Evolutionary conservation across 2,113 vertebrate species (phyloP).

Genomic region (Rhombomys opimus): DNA sequence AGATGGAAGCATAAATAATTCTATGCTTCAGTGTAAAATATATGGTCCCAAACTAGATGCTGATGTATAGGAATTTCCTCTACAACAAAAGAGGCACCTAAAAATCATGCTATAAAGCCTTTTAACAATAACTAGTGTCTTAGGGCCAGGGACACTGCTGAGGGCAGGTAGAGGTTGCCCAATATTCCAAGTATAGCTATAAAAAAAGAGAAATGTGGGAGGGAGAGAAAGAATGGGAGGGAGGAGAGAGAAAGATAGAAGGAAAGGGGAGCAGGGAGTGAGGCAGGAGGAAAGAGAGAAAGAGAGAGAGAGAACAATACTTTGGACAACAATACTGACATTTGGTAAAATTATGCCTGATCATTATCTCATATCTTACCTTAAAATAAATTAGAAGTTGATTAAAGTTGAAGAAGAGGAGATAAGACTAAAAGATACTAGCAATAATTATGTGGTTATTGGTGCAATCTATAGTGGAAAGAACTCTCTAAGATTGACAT

Average conservation of each 20-base stretch:
- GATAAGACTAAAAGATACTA: background rate
- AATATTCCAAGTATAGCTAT: background rate
- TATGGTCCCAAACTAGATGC: background rate
- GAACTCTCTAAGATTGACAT: background rate
- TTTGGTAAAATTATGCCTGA: background rate
- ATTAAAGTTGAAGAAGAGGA: background rate
- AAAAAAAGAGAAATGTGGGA: background rate
- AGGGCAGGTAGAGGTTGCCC: background rate
- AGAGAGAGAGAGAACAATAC: background rate
- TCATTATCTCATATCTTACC: background rate
- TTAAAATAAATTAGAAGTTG: slow-evolving; percentile 1
- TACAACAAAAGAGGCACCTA: too few species aligned
- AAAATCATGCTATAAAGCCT: background rate
- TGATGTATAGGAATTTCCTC: too few species aligned
- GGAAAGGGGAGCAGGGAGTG: background rate
- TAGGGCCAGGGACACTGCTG: background rate
- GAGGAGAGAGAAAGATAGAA: background rate
- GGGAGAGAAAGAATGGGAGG: too few species aligned
- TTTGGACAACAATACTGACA: background rate
- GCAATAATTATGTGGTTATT: background rate
- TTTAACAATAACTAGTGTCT: background rate
- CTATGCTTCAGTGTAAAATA: background rate
- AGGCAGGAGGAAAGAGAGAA: background rate
- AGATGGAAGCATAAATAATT: background rate
- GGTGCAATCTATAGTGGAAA: background rate